phyloP scores from a whole-genome alignment of 2,888 invertebrate species.

The Rosalia funebris region DNA sequence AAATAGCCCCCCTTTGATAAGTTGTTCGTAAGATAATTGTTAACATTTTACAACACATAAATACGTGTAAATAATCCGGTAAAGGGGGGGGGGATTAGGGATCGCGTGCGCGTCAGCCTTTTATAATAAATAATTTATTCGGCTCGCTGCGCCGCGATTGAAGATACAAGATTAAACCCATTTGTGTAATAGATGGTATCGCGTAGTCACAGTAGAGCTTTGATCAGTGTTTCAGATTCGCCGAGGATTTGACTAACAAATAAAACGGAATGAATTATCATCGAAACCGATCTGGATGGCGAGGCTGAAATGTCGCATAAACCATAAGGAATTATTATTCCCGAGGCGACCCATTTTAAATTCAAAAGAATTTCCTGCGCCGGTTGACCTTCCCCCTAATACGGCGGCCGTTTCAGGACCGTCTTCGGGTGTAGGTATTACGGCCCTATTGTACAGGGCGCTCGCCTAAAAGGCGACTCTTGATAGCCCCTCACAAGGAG shows the following conservation, averaged over 20 bases:
- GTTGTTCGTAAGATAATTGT: conserved; percentile 8
- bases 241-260: conserved; percentile 20
- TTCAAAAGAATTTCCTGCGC: conserved; percentile 18
- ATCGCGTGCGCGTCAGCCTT: conserved; percentile 17
- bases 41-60: conserved; percentile 15
- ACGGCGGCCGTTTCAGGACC: too few relatives aligned
- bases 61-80: conserved; percentile 21
- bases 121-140: conserved; percentile 14
- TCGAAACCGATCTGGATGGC: conserved; percentile 9
- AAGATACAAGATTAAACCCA: conserved; percentile 20
- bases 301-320: background rate
- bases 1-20: conserved; percentile 3
- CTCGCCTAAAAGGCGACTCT: too few relatives aligned
- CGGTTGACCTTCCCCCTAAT: conserved; percentile 11
- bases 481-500: too few relatives aligned
- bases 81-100: conserved; percentile 5
- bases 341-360: conserved; percentile 10
- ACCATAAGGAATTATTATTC: conserved; percentile 13
- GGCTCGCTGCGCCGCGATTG: conserved; percentile 12
- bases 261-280: conserved; percentile 11
- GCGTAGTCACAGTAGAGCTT: conserved; percentile 1
- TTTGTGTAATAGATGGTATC: conserved; percentile 22
- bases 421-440: too few relatives aligned
- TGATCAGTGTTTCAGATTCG: conserved; percentile 11
- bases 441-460: too few relatives aligned